A percentile compares a stretch with the other conserved stretches of the same genome.
phyloP scores from a whole-genome alignment of 1,140 invertebrate genomes.

The Sarcophaga peregrina region DNA sequence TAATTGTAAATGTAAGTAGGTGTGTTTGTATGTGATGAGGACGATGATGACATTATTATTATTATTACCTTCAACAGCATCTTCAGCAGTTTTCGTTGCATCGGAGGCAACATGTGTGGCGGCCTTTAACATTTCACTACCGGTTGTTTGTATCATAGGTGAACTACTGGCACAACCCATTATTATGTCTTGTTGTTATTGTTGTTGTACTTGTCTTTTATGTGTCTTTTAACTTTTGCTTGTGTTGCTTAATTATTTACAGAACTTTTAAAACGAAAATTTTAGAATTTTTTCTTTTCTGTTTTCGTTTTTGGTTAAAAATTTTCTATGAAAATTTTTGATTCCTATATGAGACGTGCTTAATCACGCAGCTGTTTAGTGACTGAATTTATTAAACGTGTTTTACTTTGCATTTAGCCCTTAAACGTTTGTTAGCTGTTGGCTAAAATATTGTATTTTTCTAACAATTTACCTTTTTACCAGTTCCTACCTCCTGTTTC shows the following conservation, averaged over 20 bases:
- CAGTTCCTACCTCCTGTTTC: not conserved
- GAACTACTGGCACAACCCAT: constrained; percentile 66
- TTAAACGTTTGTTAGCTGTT: not conserved
- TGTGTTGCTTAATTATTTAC: not conserved
- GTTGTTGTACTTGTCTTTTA: not conserved
- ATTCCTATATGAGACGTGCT: constrained; percentile 29
- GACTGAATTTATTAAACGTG: constrained; percentile 26
- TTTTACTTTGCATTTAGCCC: constrained; percentile 28
- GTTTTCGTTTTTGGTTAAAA: not conserved
- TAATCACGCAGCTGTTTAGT: constrained; percentile 29
- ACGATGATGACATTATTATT: not conserved
- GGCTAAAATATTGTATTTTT: constrained; percentile 31
- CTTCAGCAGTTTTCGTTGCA: constrained; percentile 60
- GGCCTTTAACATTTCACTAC: constrained; percentile 64
- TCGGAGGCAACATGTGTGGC: constrained; percentile 60
- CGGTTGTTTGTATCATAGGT: constrained; percentile 62
- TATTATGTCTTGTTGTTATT: not conserved
- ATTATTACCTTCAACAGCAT: constrained; percentile 57
- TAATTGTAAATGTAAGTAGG: not conserved
- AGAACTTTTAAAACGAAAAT: not conserved
- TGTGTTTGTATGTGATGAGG: not conserved
- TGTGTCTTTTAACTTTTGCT: not conserved
- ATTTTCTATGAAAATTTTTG: not conserved
- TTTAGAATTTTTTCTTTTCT: not conserved
- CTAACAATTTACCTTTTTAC: not conserved